These are phyloP conservation scores for Dendrolimus punctatus DNA, from an alignment of 1,140 invertebrate species.

Conservation along the genomic window DNA sequence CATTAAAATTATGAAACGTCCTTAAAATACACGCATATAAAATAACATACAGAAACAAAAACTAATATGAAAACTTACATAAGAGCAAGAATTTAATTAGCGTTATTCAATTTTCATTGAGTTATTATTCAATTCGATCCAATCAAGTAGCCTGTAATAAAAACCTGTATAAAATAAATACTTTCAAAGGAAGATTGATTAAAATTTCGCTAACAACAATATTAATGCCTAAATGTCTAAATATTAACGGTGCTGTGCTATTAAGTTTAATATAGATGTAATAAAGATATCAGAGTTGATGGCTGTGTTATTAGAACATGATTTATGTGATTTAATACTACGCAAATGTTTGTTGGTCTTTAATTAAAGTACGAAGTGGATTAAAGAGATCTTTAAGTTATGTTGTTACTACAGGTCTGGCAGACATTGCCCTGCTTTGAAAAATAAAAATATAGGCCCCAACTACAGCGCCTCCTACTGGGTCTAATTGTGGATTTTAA, in stretches of 20 bases:
- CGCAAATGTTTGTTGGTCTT: constrained; percentile 23
- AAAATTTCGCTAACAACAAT: constrained; percentile 11
- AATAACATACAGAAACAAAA: no score
- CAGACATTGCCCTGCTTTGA: no score
- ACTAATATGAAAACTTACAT: no score
- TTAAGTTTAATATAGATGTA: constrained; percentile 48
- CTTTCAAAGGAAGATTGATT: constrained; percentile 1
- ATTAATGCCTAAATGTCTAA: constrained; percentile 31
- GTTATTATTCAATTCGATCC: no score
- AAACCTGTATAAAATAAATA: constrained; percentile 3
- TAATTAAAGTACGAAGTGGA: constrained; percentile 31
- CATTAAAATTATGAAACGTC: no score
- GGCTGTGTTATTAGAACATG: constrained; percentile 44
- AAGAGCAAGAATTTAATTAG: no score
- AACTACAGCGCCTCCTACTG: no score
- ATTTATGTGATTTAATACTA: constrained; percentile 38
- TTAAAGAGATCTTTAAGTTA: constrained; percentile 1
- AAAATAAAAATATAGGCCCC: no score
- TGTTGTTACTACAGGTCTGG: not conserved
- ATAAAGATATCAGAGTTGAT: constrained; percentile 55
- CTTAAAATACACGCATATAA: no score
- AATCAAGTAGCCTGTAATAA: not conserved
- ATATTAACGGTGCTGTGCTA: constrained; percentile 33
- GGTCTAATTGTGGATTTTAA: no score
- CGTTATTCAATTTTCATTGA: no score